These are phyloP conservation scores for Amphipyra berbera DNA, from an alignment of 2,888 invertebrate species.

Conservation along the genomic window DNA sequence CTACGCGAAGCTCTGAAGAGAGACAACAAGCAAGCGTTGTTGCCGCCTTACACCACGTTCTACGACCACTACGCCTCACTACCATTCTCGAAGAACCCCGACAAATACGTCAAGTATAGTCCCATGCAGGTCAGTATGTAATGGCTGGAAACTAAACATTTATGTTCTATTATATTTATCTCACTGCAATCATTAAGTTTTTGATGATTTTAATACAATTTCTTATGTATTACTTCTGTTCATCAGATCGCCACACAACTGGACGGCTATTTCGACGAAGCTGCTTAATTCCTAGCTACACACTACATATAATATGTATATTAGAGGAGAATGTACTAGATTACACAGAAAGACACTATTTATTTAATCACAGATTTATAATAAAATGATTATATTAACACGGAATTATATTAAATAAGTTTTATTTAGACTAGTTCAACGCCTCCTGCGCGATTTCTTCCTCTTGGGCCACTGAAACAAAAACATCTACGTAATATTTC, in stretches of 20 bases:
- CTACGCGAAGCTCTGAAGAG: constrained; percentile 96
- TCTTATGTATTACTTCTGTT: no score
- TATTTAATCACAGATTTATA: constrained; percentile 44
- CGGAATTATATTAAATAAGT: constrained; percentile 25
- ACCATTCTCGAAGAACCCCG: constrained; percentile 97
- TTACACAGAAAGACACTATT: constrained; percentile 41
- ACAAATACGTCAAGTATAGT: constrained; percentile 97
- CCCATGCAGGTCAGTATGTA: constrained; percentile 91
- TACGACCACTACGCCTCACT: constrained; percentile 93
- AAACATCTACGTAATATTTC: constrained; percentile 39
- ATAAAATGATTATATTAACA: constrained; percentile 31
- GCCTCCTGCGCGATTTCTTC: constrained; percentile 60
- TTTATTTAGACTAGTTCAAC: constrained; percentile 22
- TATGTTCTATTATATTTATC: no score
- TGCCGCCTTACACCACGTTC: constrained; percentile 96
- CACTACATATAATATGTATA: constrained; percentile 13
- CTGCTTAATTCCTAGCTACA: constrained; percentile 87
- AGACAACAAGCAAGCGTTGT: constrained; percentile 96
- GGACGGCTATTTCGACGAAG: constrained; percentile 97
- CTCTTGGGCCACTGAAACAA: constrained; percentile 85
- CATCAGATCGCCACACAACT: constrained; percentile 93
- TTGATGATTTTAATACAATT: no score
- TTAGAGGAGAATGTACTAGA: constrained; percentile 43
- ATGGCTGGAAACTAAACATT: background rate
- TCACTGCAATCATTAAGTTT: no score